Base-by-base conservation (phyloP, 2,888 invertebrate genomes). In the Eupeodes luniger region DNA sequence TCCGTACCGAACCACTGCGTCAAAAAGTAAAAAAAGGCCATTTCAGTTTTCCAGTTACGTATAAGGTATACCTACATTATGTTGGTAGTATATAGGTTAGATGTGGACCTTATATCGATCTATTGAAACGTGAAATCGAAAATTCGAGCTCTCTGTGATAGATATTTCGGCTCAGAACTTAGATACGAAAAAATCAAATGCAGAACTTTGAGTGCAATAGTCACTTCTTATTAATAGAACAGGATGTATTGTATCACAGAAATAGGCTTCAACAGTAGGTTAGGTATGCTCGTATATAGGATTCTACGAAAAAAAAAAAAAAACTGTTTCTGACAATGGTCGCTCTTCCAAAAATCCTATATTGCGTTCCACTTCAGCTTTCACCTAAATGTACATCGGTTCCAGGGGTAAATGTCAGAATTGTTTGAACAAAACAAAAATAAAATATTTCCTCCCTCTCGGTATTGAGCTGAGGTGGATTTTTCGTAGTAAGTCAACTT, bases 81-180 rank as follows among this genome's bases (percentile, higher is more conserved):
- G 27, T 27, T 27, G 27, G 27, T 27, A 27, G 27, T 27, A 27
- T 27, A 27, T 27, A 27, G 2, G 27, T 27, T 27, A 47, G 12
- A 12, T 14, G 12, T 19, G 27, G 4, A n/a, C 49, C 16, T 27
- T 27, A 27, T 27, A 53, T 67, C 4, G 40, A 70, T 55, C 12
- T 55, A 70, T 16, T 40, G 55, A 44, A 70, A 55, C 44, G 55
- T 70, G 44, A 70, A 70, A 70, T 70, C 19, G 70, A 70, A 70
- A 44, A 69, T 16, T 16, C 34, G 53, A 53, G 44, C 19, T 27
- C 12, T 6, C 12, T 49, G 49, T 49, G 27, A 14, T 9, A 66
- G 27, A 49, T 66, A 49, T 44, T 36, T 69, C 10, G 16, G 53
- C 16, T 16, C 11, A 36, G 7, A 40, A 55, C 19, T 70, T 12